Conservation (phyloP, 2,113 vertebrate species). For the Pluvianellus socialis region DNA sequence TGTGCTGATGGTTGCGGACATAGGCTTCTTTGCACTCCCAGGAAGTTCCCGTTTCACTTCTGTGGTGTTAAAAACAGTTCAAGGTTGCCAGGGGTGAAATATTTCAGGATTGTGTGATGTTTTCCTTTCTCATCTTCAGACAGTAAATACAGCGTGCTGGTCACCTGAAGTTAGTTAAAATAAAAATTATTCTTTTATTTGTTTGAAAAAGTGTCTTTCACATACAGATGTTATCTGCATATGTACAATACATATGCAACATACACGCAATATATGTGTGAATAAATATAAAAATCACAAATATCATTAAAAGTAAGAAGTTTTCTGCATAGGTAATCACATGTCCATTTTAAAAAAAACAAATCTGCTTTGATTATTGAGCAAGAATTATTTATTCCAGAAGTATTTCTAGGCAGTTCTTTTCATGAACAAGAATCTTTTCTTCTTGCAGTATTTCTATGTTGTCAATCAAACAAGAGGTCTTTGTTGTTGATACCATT, state of each 20-base stretch:
- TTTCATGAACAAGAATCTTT: background rate
- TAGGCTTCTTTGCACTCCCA: background rate
- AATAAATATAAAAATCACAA: background rate
- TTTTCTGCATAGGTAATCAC: background rate
- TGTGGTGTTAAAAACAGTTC: background rate
- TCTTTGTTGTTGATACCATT: background rate
- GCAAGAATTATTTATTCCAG: background rate
- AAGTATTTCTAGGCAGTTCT: background rate
- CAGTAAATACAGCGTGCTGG: accelerated
- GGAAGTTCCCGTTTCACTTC: background rate
- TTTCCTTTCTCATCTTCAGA: background rate
- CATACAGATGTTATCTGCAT: background rate
- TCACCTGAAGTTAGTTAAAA: background rate
- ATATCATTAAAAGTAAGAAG: background rate
- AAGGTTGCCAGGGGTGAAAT: background rate
- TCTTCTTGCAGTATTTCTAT: background rate
- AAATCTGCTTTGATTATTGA: background rate
- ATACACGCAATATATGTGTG: too few species aligned
- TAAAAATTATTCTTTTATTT: background rate
- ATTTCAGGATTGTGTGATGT: background rate
- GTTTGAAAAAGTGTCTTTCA: background rate
- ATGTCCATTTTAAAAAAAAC: background rate
- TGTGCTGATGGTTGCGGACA: background rate
- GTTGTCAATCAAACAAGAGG: background rate
- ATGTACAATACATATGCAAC: background rate